A percentile compares a stretch with the other conserved stretches of the same genome.
These are phyloP conservation scores for Caenorhabditis sp. DNA, from an alignment of 2,888 invertebrate genomes.

Conservation along the genomic window DNA sequence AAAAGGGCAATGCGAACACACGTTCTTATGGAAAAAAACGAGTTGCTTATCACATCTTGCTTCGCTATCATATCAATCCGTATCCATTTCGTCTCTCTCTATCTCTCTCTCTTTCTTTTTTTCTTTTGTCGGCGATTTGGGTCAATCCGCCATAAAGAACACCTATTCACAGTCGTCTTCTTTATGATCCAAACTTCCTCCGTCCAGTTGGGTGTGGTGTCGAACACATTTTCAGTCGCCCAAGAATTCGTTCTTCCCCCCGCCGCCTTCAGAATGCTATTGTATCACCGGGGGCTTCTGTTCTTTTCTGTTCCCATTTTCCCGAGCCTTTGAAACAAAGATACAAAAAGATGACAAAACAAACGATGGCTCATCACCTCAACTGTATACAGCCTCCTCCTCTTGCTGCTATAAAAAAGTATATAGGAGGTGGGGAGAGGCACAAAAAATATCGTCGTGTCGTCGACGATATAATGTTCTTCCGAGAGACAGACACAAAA, in stretches of 20 bases:
- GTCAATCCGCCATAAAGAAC: constrained; percentile 48
- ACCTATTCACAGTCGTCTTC: constrained; percentile 14
- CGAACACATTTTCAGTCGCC: neutral
- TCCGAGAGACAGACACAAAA: constrained; percentile 32
- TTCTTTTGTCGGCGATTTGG: constrained; percentile 30
- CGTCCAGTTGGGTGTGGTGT: constrained; percentile 33
- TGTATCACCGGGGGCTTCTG: constrained; percentile 31
- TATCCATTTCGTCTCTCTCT: constrained; percentile 25
- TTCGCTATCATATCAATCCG: constrained; percentile 38
- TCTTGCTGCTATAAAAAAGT: constrained; percentile 8
- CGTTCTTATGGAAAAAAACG: constrained; percentile 35
- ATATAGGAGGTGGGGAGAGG: neutral
- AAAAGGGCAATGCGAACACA: constrained; percentile 21
- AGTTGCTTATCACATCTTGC: constrained; percentile 18
- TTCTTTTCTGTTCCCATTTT: constrained; percentile 22
- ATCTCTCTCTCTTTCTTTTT: no score
- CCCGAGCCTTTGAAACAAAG: constrained; percentile 9
- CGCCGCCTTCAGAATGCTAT: neutral
- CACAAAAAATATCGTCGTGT: constrained; percentile 10
- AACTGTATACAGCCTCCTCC: constrained; percentile 19
- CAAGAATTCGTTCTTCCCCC: constrained; percentile 18
- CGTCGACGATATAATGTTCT: constrained; percentile 28
- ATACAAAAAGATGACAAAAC: constrained; percentile 26
- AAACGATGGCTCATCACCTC: constrained; percentile 48
- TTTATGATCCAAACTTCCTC: constrained; percentile 2